A percentile compares a stretch with the other conserved stretches of the same genome.
Evolutionary conservation across 1,140 invertebrate genomes (phyloP).

Genomic region (Streblospio benedicti): DNA sequence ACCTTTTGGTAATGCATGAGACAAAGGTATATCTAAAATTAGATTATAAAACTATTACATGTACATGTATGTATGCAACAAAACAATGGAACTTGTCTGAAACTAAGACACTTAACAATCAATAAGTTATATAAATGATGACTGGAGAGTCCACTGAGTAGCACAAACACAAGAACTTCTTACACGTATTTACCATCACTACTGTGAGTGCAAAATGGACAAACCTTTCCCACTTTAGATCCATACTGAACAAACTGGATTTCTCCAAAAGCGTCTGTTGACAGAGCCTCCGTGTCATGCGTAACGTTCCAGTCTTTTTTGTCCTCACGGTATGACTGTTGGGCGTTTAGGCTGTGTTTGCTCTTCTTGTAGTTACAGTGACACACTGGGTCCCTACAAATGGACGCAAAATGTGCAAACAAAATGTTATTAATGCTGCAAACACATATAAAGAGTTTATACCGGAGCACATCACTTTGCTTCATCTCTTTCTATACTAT

Average conservation of each 20-base stretch:
- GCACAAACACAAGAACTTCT: neutral
- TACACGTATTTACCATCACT: neutral
- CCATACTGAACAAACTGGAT: constrained; percentile 36
- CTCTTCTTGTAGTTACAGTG: too few relatives aligned
- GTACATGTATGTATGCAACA: neutral
- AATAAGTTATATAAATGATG: neutral
- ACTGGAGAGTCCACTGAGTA: neutral
- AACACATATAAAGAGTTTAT: too few relatives aligned
- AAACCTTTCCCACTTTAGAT: constrained; percentile 30
- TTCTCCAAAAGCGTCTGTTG: constrained; percentile 37
- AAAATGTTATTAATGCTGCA: too few relatives aligned
- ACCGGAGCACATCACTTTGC: too few relatives aligned
- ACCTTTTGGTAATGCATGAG: too few relatives aligned
- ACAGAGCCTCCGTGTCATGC: constrained; percentile 6
- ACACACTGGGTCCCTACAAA: too few relatives aligned
- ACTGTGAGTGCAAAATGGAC: neutral
- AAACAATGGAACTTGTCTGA: neutral
- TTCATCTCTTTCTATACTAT: too few relatives aligned
- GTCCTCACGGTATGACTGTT: too few relatives aligned
- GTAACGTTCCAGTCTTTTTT: neutral
- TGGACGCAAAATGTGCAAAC: too few relatives aligned
- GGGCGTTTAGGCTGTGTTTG: too few relatives aligned
- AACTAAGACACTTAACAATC: neutral
- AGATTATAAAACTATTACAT: neutral
- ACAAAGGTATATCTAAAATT: neutral